Conservation (phyloP, 2,113 vertebrate genomes). For the human region GRCh38 chr3:78689501-78690000, state of each 20-base stretch:
- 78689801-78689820: background rate
- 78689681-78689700: constrained; percentile 46
- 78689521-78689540: background rate
- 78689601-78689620: constrained; percentile 67
- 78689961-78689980: background rate
- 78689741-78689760: background rate
- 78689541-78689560: constrained; percentile 31
- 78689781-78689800: constrained; percentile 44
- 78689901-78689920: background rate
- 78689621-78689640: constrained; percentile 70
- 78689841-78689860: background rate
- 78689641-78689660: constrained; percentile 70
- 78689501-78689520: constrained; percentile 10
- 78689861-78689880: background rate
- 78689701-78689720: constrained; percentile 38
- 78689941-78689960: background rate
- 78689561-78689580: constrained; percentile 43
- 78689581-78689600: constrained; percentile 59
- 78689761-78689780: constrained; percentile 29
- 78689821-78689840: background rate
- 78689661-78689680: constrained; percentile 41
- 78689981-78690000: background rate
- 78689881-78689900: background rate
- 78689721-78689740: background rate
- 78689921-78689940: constrained; percentile 33